Evolutionary conservation across 2,888 invertebrate species (phyloP).

Genomic region (Phortica magna): DNA sequence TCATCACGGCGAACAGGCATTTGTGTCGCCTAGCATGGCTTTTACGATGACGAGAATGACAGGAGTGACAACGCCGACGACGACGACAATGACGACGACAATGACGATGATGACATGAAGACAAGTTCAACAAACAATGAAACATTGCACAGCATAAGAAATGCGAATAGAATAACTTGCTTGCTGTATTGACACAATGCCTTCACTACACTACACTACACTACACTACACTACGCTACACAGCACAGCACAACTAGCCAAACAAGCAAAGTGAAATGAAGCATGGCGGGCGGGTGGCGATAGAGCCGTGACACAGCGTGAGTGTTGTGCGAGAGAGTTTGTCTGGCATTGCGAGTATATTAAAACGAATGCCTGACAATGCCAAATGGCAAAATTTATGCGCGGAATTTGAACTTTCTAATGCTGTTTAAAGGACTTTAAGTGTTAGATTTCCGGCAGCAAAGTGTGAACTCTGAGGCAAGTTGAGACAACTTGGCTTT

Average conservation of each 20-base stretch:
- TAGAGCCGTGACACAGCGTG: no score
- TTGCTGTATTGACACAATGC: not conserved
- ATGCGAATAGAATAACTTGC: not conserved
- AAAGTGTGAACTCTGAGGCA: not conserved
- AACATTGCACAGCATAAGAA: not conserved
- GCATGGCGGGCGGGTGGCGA: no score
- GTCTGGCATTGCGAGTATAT: not conserved
- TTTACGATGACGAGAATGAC: slow-evolving; percentile 1
- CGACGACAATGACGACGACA: not conserved
- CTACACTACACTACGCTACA: no score
- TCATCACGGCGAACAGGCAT: not conserved
- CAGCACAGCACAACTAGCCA: no score
- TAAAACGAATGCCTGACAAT: slow-evolving; percentile 26
- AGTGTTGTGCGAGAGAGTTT: no score
- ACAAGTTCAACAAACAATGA: not conserved
- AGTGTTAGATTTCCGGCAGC: slow-evolving; percentile 68
- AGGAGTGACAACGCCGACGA: not conserved
- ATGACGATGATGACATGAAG: not conserved
- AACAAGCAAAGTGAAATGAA: no score
- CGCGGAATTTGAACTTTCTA: slow-evolving; percentile 63
- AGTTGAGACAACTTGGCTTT: slow-evolving; percentile 20
- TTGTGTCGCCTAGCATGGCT: slow-evolving; percentile 10
- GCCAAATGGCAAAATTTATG: slow-evolving; percentile 34
- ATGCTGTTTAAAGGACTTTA: slow-evolving; percentile 72
- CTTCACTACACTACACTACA: not conserved